Percentiles rank a stretch among this genome's conserved stretches.
These are phyloP conservation scores for Cheilosia scutellata DNA, from an alignment of 2,888 invertebrate genomes.

Conservation along the genomic window DNA sequence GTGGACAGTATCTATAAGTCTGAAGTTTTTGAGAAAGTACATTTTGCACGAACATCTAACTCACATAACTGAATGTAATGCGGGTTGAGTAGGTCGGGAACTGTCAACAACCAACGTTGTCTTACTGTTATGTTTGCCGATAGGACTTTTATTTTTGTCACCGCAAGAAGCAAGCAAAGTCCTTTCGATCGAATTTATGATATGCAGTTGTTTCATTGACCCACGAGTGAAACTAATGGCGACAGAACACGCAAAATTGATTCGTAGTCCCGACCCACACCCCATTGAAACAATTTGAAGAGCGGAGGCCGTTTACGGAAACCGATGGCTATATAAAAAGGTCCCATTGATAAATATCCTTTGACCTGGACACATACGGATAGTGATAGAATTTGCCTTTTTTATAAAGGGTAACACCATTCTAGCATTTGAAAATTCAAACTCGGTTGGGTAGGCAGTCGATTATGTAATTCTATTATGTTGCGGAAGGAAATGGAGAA, in stretches of 20 bases:
- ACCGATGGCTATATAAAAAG: slow-evolving; percentile 44
- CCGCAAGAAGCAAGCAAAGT: slow-evolving; percentile 3
- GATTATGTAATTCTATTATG: slow-evolving; percentile 54
- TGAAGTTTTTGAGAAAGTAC: not conserved
- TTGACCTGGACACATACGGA: slow-evolving; percentile 5
- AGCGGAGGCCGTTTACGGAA: slow-evolving; percentile 37
- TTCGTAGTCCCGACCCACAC: slow-evolving; percentile 12
- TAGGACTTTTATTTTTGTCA: not conserved
- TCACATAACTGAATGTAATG: slow-evolving; percentile 14
- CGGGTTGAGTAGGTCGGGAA: slow-evolving; percentile 19
- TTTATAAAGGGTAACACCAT: slow-evolving; percentile 3
- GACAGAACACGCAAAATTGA: slow-evolving; percentile 62
- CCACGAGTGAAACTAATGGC: slow-evolving; percentile 41
- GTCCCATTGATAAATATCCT: slow-evolving; percentile 37
- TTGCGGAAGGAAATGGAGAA: slow-evolving; percentile 54
- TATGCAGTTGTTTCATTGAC: slow-evolving; percentile 39
- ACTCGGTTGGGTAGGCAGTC: slow-evolving; percentile 1
- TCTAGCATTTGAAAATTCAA: slow-evolving; percentile 16
- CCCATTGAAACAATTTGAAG: slow-evolving; percentile 23
- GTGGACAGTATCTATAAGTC: not conserved
- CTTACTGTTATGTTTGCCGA: slow-evolving; percentile 14
- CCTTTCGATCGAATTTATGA: slow-evolving; percentile 41
- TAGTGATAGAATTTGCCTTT: not conserved
- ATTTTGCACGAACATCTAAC: not conserved
- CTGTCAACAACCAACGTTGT: not conserved